Base-by-base conservation (phyloP, 2,888 invertebrate species). In the Drosophila ezoana region DNA sequence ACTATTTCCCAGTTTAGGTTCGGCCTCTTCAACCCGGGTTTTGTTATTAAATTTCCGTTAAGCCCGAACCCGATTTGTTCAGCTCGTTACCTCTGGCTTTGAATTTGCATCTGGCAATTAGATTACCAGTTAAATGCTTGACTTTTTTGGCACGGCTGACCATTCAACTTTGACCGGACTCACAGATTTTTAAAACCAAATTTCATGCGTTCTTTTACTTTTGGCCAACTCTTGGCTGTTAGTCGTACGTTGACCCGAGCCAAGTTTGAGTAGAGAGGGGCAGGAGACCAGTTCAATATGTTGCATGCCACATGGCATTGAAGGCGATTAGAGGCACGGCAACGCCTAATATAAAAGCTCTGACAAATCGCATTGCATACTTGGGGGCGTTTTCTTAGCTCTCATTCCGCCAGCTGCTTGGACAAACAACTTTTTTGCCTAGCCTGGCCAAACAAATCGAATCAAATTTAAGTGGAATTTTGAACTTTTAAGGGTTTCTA, bases 391-490 rank as follows among this genome's bases (percentile, higher is more conserved):
- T 11, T 33, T 8, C 33, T 20, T 47, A 41, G n/a, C 40, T 44
- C 28, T 11, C 63, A 44, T 16, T 35, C 16, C 1, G 28, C 16
- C 38, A n/a, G 14, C 13, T 18, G 8, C 16, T 43, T 40, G 18
- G 35, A 11, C 16, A 2, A 11, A 14, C 35, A 63, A 32, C n/a
- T 48, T 66, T 37, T 37, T 43, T 45, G 43, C 44, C 45, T 45
- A 35, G 47, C 38, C 33, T 47, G 14, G 11, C 18, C 37, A 58
- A 58, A 38, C 45, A 41, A 72, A 49, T 49, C 44, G 20, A 13
- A 76, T 71, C 16, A 71, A 74, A 71, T 58, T 56, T 41, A 61
- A 76, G 58, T 35, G 18, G 20, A 45, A 23, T 41, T 66, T 71
- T 65, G 40, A 74, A 71, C 76, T 66, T 47, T 33, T 43, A 20